Base-by-base conservation (phyloP, 2,797 vertebrate species). In the Rhincodon typus region DNA sequence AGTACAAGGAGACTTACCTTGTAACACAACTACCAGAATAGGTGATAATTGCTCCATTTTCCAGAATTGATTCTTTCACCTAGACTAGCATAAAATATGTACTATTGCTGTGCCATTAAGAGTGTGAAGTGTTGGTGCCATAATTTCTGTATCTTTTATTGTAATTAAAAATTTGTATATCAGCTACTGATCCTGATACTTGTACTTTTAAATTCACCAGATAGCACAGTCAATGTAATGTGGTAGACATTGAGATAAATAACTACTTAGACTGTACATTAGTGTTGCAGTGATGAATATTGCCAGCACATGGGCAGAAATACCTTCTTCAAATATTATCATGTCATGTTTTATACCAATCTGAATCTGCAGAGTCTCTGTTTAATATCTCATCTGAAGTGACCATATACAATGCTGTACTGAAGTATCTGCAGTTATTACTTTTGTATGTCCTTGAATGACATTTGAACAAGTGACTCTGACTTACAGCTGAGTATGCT, bases 111-210 rank as follows among this genome's bases (percentile, higher is more conserved):
- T 62, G 23, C 12, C 27, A 50, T 53, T 30, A 57, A 57, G 94
- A 23, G 13, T 34, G 15, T n/a, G 30, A 95, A 77, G 15, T 72
- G 13, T 74, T 95, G 30, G 12, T 67, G 30, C 66, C n/a, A 15
- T 91, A 25, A 88, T 66, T 91, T 91, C 27, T 87, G 27, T 66
- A n/a, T 34, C 34, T 70, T 94, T 17, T 77, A 57, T 30, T 57
- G 94, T 50, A 74, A 95, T 74, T 74, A 95, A 95, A 95, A 66
- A 66, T 66, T 91, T 74, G 0, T n/a, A 74, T 94, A 42, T 93
- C 66, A 69, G n/a, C 90, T n/a, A 93, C 66, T 93, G n/a, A 93
- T 93, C n/a, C n/a, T 93, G n/a, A 93, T 93, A 13, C 66, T 93
- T 93, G 90, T 62, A 34, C 13, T 93, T 93, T 69, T 69, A 69